A percentile compares a stretch with the other conserved stretches of the same genome.
Evolutionary conservation across 2,113 vertebrate species (phyloP).

Genomic region (Excalfactoria chinensis): DNA sequence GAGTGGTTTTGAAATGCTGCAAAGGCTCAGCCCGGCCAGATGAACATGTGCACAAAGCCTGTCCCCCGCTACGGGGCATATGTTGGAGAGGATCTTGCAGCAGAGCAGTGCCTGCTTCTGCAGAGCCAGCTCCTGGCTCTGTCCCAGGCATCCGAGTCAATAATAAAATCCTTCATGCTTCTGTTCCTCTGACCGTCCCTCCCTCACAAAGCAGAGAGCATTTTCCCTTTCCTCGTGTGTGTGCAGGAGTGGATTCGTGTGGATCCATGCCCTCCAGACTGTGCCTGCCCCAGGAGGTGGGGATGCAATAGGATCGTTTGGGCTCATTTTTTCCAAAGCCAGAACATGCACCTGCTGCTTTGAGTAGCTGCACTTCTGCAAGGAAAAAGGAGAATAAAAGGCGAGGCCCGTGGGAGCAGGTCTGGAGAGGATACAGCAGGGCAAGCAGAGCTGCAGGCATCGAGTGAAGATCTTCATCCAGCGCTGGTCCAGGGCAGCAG

Average conservation of each 20-base stretch:
- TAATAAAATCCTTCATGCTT: constrained; percentile 18
- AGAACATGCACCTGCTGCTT: not conserved
- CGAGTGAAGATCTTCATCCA: not conserved
- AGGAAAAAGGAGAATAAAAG: not conserved
- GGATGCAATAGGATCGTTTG: not conserved
- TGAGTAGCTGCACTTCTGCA: not conserved
- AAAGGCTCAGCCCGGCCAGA: not conserved
- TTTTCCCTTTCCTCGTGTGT: not conserved
- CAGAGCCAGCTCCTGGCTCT: not conserved
- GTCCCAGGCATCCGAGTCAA: not conserved
- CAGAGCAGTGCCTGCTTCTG: not conserved
- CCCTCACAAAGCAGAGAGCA: not conserved
- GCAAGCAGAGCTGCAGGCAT: not conserved
- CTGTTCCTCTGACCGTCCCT: not conserved
- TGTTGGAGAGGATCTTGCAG: constrained; percentile 18
- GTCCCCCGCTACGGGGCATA: not conserved
- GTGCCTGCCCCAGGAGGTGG: not conserved
- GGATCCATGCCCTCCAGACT: too few relatives aligned
- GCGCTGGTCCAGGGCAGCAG: not conserved
- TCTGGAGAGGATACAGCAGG: not conserved
- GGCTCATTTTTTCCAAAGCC: not conserved
- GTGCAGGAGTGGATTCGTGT: not conserved
- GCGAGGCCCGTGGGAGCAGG: not conserved
- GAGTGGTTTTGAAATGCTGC: not conserved
- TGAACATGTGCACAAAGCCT: not conserved